Conservation (phyloP, 2,113 vertebrate genomes). For the Tetrao urogallus region DNA sequence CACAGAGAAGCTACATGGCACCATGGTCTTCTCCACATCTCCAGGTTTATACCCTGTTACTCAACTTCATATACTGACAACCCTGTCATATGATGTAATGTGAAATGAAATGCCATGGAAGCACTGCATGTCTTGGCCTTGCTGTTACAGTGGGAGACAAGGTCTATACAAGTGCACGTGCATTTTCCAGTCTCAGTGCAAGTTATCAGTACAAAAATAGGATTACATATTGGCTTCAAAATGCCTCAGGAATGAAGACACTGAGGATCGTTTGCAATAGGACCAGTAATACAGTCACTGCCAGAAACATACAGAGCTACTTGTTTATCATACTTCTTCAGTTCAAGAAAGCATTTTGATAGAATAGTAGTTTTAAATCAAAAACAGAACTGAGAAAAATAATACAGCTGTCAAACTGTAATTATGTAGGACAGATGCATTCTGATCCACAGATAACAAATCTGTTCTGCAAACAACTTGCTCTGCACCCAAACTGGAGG, state of each 20-base stretch:
- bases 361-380: conserved; percentile 32
- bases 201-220: not conserved
- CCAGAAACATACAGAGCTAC: not conserved
- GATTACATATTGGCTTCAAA: not conserved
- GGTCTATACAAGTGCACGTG: not conserved
- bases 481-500: not conserved
- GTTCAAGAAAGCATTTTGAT: conserved; percentile 1
- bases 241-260: not conserved
- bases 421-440: not conserved
- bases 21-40: not conserved
- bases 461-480: fast-evolving
- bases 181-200: not conserved
- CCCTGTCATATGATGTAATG: fast-evolving
- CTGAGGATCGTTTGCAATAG: conserved; percentile 12
- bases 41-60: not conserved
- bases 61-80: not conserved
- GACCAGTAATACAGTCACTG: not conserved
- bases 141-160: not conserved
- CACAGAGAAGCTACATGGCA: not conserved
- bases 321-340: conserved; percentile 41
- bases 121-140: fast-evolving
- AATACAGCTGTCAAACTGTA: conserved; percentile 8
- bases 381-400: conserved; percentile 4
- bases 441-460: not conserved
- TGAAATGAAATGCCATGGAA: not conserved